Evolutionary conservation across 2,888 invertebrate species (phyloP).

Genomic region (Stramonita haemastoma): DNA sequence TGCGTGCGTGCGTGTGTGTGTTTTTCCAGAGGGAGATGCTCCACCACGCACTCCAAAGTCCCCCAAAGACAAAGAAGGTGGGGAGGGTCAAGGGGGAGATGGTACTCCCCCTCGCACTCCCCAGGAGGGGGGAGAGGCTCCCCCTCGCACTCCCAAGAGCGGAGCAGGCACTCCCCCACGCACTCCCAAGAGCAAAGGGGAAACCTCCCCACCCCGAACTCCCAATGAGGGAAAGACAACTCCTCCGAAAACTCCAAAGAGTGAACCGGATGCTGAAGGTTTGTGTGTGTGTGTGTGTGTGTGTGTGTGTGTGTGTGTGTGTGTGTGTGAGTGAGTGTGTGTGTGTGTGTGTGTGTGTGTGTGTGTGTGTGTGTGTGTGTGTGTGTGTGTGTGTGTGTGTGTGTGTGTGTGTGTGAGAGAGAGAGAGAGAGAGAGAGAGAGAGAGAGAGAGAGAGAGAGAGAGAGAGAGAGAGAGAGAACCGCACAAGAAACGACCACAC

Average conservation of each 20-base stretch:
- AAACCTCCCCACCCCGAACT: not conserved
- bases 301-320: not conserved
- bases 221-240: not conserved
- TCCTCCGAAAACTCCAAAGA: conserved; percentile 27
- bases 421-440: too few species aligned
- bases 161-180: not conserved
- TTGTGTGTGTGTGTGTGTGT: not conserved
- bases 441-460: too few species aligned
- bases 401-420: too few species aligned
- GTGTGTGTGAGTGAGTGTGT: not conserved
- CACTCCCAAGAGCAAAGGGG: not conserved
- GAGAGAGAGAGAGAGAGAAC: too few species aligned
- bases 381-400: too few species aligned
- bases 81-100: not conserved
- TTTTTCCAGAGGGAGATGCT: not conserved
- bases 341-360: too few species aligned
- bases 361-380: too few species aligned
- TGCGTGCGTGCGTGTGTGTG: not conserved
- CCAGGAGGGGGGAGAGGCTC: not conserved
- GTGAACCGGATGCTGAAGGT: not conserved
- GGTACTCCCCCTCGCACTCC: conserved; percentile 14
- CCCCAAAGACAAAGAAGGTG: not conserved
- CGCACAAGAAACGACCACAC: not conserved
- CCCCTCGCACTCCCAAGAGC: not conserved
- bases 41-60: conserved; percentile 32